Evolutionary conservation across 2,797 vertebrate species (phyloP).

Genomic region (Emys orbicularis): DNA sequence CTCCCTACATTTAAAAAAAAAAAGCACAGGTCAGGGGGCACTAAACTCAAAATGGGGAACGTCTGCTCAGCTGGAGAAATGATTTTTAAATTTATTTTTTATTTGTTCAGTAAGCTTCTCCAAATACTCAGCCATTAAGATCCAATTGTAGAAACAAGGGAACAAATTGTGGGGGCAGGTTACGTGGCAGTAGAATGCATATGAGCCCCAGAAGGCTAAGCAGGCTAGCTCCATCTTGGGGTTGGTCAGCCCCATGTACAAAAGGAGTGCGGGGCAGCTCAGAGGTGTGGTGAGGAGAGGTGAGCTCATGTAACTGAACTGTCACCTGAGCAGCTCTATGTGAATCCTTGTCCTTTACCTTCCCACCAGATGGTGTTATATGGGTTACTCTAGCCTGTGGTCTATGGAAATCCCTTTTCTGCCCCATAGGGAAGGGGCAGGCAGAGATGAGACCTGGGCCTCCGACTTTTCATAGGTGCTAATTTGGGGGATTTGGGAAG

Average conservation of each 20-base stretch:
- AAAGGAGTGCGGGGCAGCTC: background rate
- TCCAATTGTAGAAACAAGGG: background rate
- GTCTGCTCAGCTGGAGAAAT: background rate
- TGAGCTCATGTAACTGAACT: background rate
- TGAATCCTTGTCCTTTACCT: background rate
- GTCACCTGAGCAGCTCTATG: background rate
- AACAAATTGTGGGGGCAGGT: background rate
- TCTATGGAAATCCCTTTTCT: background rate
- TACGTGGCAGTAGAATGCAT: background rate
- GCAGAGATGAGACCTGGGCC: background rate
- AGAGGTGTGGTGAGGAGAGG: background rate
- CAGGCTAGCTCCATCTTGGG: background rate
- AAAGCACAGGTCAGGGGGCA: background rate
- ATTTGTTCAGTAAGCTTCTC: background rate
- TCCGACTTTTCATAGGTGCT: background rate
- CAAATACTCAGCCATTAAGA: background rate
- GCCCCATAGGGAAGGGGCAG: background rate
- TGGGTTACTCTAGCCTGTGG: background rate
- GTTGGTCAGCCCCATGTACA: background rate
- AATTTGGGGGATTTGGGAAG: background rate
- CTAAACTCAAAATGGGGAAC: background rate
- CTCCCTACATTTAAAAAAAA: background rate
- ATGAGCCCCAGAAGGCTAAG: accelerated
- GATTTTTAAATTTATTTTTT: background rate
- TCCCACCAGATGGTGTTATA: background rate